Conservation (phyloP, 2,888 invertebrate species). For the Invenusta paracnida region DNA sequence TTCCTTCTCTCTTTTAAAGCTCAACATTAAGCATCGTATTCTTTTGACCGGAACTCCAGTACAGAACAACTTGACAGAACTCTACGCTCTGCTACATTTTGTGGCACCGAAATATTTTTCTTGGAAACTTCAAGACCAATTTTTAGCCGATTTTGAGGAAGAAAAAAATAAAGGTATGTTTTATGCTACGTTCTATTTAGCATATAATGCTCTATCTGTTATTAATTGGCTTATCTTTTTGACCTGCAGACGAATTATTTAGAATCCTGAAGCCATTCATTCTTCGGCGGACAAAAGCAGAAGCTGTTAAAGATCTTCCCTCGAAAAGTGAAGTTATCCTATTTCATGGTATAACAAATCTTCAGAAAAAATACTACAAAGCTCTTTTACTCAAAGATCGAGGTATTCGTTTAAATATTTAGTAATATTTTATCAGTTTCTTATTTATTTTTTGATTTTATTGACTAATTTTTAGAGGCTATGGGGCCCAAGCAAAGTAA, state of each 20-base stretch:
- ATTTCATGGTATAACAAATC: slow-evolving; percentile 58
- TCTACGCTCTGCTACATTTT: slow-evolving; percentile 60
- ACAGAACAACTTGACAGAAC: slow-evolving; percentile 61
- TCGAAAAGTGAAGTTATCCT: slow-evolving; percentile 57
- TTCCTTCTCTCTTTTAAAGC: no score
- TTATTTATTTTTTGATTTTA: slow-evolving; percentile 11
- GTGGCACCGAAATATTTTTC: slow-evolving; percentile 53
- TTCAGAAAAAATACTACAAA: slow-evolving; percentile 61
- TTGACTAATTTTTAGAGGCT: neutral
- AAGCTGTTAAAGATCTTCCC: slow-evolving; percentile 57
- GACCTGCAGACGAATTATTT: neutral
- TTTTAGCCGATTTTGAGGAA: slow-evolving; percentile 50
- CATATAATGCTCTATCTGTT: no score
- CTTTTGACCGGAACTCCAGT: slow-evolving; percentile 62
- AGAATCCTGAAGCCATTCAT: slow-evolving; percentile 49
- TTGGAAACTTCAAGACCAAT: slow-evolving; percentile 50
- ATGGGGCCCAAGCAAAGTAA: neutral
- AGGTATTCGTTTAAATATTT: slow-evolving; percentile 48
- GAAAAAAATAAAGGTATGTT: neutral
- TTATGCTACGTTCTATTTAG: no score
- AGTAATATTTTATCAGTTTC: neutral
- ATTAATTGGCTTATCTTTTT: no score
- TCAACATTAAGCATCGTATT: slow-evolving; percentile 51
- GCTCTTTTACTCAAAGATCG: slow-evolving; percentile 59
- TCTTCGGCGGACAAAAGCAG: slow-evolving; percentile 57